Conservation (phyloP, 2,888 invertebrate species). For the Phorcus lineatus region DNA sequence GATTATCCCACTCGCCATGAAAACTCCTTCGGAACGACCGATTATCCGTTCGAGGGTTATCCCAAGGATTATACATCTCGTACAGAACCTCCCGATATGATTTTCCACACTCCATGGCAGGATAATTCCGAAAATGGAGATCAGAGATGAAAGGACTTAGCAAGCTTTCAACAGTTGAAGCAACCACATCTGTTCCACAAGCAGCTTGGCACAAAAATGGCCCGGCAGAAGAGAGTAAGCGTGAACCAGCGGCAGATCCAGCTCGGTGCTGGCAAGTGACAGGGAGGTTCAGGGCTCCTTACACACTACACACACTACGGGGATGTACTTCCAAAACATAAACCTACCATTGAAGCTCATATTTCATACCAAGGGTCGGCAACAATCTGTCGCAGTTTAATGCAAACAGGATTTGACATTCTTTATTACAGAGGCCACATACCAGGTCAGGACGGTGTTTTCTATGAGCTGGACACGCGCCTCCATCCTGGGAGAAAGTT, state of each 20-base stretch:
- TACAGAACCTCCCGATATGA: neutral
- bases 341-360: neutral
- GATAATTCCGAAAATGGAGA: neutral
- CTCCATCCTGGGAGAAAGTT: no score
- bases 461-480: neutral
- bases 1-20: neutral
- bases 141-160: no score
- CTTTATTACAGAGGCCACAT: neutral
- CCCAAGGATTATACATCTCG: constrained; percentile 10
- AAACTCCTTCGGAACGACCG: neutral
- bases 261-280: neutral
- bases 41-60: neutral
- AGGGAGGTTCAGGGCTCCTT: neutral
- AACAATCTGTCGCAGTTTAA: constrained; percentile 4
- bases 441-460: neutral
- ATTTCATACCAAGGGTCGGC: neutral
- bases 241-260: neutral
- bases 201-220: constrained; percentile 2
- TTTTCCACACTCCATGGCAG: neutral
- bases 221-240: neutral
- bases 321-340: constrained; percentile 10
- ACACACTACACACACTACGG: neutral
- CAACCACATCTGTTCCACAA: neutral
- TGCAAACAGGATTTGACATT: neutral
- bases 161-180: neutral